Percentiles rank a stretch among this genome's conserved stretches.
These are phyloP conservation scores for Trichoplusia ni DNA, from an alignment of 1,140 invertebrate genomes.

Conservation along the genomic window DNA sequence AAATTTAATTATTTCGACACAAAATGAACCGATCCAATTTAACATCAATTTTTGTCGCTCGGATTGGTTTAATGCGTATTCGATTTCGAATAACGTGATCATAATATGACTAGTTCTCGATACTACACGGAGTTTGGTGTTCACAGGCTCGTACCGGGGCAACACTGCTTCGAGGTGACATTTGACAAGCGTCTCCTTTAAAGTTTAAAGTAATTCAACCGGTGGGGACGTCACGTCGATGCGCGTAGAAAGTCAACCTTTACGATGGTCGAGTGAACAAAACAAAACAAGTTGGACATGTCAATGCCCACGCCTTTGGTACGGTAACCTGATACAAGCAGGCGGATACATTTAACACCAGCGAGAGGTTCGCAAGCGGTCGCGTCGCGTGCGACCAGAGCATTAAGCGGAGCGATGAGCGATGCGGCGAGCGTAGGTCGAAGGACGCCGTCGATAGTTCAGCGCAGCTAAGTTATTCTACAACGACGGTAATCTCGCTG, in stretches of 20 bases:
- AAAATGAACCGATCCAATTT: constrained; percentile 27
- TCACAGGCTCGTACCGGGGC: constrained; percentile 25
- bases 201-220: constrained; percentile 71
- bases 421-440: constrained; percentile 47
- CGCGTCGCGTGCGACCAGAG: constrained; percentile 59
- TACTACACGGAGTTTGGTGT: constrained; percentile 26
- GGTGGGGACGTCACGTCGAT: constrained; percentile 68
- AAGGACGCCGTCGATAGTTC: constrained; percentile 55
- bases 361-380: constrained; percentile 68
- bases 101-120: constrained; percentile 23
- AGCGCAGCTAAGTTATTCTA: constrained; percentile 55
- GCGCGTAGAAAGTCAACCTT: constrained; percentile 78
- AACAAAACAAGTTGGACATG: constrained; percentile 78
- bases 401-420: constrained; percentile 74
- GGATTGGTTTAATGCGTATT: constrained; percentile 22
- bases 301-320: constrained; percentile 80
- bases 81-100: constrained; percentile 14
- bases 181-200: constrained; percentile 66
- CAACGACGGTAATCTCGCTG: constrained; percentile 56
- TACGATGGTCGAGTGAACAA: constrained; percentile 72
- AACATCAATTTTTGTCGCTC: constrained; percentile 23
- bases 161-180: constrained; percentile 50
- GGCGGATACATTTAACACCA: constrained; percentile 79
- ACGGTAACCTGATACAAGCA: constrained; percentile 74
- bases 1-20: constrained; percentile 39